Evolutionary conservation across 2,888 invertebrate species (phyloP).

Genomic region (Sphecodes monilicornis): DNA sequence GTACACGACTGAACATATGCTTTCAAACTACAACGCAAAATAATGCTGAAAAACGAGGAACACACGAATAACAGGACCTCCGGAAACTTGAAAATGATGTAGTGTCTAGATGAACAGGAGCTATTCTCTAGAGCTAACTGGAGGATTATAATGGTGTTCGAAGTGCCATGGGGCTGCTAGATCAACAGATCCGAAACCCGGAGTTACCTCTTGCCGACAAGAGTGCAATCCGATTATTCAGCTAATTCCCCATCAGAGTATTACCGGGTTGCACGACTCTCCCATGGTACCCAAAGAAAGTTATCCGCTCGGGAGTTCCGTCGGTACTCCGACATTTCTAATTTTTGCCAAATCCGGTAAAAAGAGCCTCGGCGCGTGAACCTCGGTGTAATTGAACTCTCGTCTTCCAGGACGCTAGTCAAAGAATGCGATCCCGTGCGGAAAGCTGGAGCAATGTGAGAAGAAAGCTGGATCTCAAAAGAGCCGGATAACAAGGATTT

Average conservation of each 20-base stretch:
- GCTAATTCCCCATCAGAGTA: not conserved
- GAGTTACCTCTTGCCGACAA: not conserved
- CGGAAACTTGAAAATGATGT: not conserved
- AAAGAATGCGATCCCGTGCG: slow-evolving; percentile 27
- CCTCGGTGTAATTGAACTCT: slow-evolving; percentile 55
- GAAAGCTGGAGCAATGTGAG: not conserved
- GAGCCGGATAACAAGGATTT: slow-evolving; percentile 32
- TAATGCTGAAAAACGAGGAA: not conserved
- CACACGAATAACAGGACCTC: not conserved
- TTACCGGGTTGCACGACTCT: not conserved
- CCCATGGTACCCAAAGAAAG: not conserved
- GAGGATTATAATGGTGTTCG: not conserved
- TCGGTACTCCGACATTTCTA: not conserved
- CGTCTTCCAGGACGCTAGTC: slow-evolving; percentile 48
- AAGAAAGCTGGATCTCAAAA: not conserved
- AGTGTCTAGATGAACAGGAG: not conserved
- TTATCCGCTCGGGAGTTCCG: not conserved
- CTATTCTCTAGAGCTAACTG: not conserved
- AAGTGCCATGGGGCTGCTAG: not conserved
- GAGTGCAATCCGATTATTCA: not conserved
- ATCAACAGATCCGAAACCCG: not conserved
- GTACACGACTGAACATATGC: not conserved
- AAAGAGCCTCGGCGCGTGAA: slow-evolving; percentile 22
- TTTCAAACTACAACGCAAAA: not conserved
- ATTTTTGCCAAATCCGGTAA: not conserved